Base-by-base conservation (phyloP, 2,797 vertebrate species). In the Amniataba percoides region DNA sequence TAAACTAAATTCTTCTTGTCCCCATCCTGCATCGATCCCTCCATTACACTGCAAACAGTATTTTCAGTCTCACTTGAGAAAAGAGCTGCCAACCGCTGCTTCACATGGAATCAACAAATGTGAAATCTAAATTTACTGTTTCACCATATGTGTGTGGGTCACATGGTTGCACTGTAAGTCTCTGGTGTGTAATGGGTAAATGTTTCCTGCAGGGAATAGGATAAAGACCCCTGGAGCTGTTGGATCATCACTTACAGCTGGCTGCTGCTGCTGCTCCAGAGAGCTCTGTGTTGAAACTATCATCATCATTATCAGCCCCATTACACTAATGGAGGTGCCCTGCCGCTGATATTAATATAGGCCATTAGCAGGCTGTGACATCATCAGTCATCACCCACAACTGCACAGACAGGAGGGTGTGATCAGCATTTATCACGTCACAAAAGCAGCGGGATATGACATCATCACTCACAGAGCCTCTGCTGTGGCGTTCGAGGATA, bases 231-330 rank as follows among this genome's bases (percentile, higher is more conserved):
- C 53, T 1, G 4, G 71, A 78, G 82, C 80, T 63, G 74, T 51
- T 57, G 74, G 82, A 79, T 89, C 86, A 89, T 92, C 89, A 84
- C 68, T 91, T 82, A 87, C 70, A 65, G 80, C 81, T 51, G 83
- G 53, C 83, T 80, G 71, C 65, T 56, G 56, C 72, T 36, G 39
- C 60, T 8, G 42, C 51, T 46, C 83, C 86, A 78, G 88, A 84
- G 87, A 84, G 83, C 74, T 76, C 84, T 70, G 74, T 87, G 91
- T 84, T 90, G 87, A 89, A 86, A 88, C 86, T 88, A 88, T 93
- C 93, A 92, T 93, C 92, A 92, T 94, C 93, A 89, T 95, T 93
- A 95, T 93, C 92, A 90, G 92, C 89, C 81, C 92, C 93, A 95
- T 95, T 95, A 94, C 90, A 87, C 92, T 94, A 95, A 95, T 93